Percentiles rank a stretch among this genome's conserved stretches.
Evolutionary conservation across 2,888 invertebrate species (phyloP).

Genomic region (Alsophila aescularia): DNA sequence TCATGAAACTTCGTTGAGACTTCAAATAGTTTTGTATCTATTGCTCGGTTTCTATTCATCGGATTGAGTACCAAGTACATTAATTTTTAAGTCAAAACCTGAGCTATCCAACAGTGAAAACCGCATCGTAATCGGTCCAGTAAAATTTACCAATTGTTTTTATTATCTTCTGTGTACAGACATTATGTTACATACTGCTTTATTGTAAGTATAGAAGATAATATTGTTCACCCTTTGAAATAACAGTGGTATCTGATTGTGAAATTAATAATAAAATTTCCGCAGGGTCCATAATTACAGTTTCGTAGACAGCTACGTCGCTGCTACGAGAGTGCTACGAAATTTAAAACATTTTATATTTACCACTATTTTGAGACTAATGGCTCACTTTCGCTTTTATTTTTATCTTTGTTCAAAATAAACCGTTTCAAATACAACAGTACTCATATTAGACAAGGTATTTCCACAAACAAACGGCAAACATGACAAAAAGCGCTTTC

Average conservation of each 20-base stretch:
- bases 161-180: too few relatives aligned
- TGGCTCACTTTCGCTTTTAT: slow-evolving; percentile 16
- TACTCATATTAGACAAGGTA: slow-evolving; percentile 26
- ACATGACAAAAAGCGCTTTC: slow-evolving; percentile 23
- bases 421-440: slow-evolving; percentile 22
- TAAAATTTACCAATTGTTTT: too few relatives aligned
- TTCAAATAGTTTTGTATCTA: too few relatives aligned
- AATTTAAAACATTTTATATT: slow-evolving; percentile 12
- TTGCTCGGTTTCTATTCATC: too few relatives aligned
- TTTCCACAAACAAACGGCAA: slow-evolving; percentile 32
- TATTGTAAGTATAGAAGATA: too few relatives aligned
- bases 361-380: slow-evolving; percentile 12
- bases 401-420: slow-evolving; percentile 18
- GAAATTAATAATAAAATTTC: not conserved
- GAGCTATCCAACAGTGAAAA: too few relatives aligned
- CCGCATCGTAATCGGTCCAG: too few relatives aligned
- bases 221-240: not conserved
- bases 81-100: too few relatives aligned
- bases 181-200: too few relatives aligned
- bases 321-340: slow-evolving; percentile 61
- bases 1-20: too few relatives aligned
- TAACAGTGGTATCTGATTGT: not conserved
- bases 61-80: too few relatives aligned
- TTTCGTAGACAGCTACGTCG: slow-evolving; percentile 28
- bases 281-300: slow-evolving; percentile 14